Evolutionary conservation across 2,888 invertebrate genomes (phyloP).

Genomic region (Conomelus anceps): DNA sequence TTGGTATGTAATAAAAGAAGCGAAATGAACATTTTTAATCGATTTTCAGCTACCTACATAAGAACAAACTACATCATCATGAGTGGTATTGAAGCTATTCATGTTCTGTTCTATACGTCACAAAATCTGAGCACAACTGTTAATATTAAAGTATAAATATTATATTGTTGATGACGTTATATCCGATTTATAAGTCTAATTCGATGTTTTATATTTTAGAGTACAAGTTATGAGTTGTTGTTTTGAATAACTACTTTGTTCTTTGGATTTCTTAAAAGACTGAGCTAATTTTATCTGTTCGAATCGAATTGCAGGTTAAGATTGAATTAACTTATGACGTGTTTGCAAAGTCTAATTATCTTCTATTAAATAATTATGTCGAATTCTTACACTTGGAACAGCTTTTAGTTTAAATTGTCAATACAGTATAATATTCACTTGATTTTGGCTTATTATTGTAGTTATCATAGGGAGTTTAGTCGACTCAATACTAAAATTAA

Average conservation of each 20-base stretch:
- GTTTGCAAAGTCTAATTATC: background rate
- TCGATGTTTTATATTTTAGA: constrained; percentile 6
- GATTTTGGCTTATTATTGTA: no score
- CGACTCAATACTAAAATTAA: no score
- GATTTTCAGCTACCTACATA: no score
- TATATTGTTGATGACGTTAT: background rate
- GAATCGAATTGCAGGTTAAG: background rate
- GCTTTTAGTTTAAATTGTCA: no score
- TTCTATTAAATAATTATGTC: no score
- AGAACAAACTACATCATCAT: background rate
- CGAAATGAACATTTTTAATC: background rate
- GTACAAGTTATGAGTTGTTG: background rate
- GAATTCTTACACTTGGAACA: no score
- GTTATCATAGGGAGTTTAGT: no score
- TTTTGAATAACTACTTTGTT: background rate
- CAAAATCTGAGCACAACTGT: background rate
- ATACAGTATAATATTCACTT: no score
- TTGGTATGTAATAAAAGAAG: no score
- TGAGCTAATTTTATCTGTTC: background rate
- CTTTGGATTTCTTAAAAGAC: background rate
- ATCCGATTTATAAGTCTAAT: background rate
- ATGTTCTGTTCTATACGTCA: background rate
- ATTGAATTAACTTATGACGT: background rate
- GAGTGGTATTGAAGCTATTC: background rate
- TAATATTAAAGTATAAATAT: background rate